Conservation (phyloP, 2,888 invertebrate genomes). For the Idaea biselata region DNA sequence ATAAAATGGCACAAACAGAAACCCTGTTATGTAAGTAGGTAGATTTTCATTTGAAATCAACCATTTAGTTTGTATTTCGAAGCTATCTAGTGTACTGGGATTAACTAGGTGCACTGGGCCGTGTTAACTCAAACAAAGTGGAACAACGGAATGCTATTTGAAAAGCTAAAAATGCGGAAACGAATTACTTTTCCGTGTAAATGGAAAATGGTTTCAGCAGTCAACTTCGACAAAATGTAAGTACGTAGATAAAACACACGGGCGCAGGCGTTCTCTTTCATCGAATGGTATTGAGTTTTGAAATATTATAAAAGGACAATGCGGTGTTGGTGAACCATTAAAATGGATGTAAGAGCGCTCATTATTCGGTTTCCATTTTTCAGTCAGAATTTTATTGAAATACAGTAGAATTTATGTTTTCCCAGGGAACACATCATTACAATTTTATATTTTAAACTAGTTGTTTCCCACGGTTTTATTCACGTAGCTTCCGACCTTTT, state of each 20-base stretch:
- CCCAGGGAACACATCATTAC: background rate
- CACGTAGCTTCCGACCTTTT: too few species aligned
- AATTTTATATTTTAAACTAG: background rate
- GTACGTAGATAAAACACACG: background rate
- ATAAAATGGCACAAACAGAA: background rate
- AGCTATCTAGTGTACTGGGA: conserved; percentile 39
- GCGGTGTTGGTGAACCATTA: conserved; percentile 3
- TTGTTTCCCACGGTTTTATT: background rate
- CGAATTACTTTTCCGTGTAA: conserved; percentile 31
- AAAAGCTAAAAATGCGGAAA: conserved; percentile 51
- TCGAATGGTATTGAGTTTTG: background rate
- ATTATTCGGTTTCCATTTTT: background rate
- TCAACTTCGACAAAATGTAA: conserved; percentile 1
- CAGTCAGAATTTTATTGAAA: background rate
- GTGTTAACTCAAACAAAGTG: conserved; percentile 45
- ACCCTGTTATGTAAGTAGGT: background rate
- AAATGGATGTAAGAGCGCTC: conserved; percentile 11
- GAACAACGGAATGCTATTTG: conserved; percentile 60
- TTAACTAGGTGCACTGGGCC: conserved; percentile 42
- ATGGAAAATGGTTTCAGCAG: conserved; percentile 28
- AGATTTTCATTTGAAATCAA: background rate
- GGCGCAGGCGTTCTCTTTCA: background rate
- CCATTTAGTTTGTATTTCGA: conserved; percentile 24
- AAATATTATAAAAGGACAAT: background rate
- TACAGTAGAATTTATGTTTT: background rate